Evolutionary conservation across 2,113 vertebrate genomes (phyloP).

Genomic region (Helogale parvula): DNA sequence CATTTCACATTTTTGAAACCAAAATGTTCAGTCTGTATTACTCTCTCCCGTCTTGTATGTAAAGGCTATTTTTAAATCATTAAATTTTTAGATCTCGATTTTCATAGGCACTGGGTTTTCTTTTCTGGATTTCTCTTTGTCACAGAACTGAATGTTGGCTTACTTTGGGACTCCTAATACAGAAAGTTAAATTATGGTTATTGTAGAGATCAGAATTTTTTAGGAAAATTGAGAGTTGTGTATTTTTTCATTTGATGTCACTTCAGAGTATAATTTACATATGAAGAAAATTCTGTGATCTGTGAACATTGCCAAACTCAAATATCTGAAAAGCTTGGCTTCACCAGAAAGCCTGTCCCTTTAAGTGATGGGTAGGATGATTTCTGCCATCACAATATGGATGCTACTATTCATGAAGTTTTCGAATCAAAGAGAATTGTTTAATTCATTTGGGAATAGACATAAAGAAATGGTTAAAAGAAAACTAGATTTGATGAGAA

Average conservation of each 20-base stretch:
- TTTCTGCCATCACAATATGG: neutral
- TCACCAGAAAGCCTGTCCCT: neutral
- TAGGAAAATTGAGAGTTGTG: neutral
- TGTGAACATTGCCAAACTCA: conserved; percentile 5
- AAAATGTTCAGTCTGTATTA: conserved; percentile 65
- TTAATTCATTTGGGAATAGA: neutral
- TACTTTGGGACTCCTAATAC: neutral
- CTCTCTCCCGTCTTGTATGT: conserved; percentile 71
- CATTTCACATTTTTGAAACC: conserved; percentile 64
- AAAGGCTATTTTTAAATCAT: conserved; percentile 73
- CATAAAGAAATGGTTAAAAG: neutral
- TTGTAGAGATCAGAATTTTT: neutral
- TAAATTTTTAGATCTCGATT: conserved; percentile 77
- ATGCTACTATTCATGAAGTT: neutral
- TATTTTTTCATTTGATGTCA: neutral
- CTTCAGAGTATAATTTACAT: neutral
- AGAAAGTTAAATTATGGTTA: neutral
- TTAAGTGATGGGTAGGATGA: neutral
- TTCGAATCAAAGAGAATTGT: neutral
- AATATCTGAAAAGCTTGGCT: neutral
- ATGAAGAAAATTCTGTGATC: conserved; percentile 27
- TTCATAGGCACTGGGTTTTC: conserved; percentile 63
- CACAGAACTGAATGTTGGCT: conserved; percentile 33
- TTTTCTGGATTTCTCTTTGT: conserved; percentile 41
- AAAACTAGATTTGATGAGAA: conserved; percentile 34